Evolutionary conservation across 2,888 invertebrate genomes (phyloP), one percentile per base, ranked within the genome.

Genomic region (Merodon equestris): DNA sequence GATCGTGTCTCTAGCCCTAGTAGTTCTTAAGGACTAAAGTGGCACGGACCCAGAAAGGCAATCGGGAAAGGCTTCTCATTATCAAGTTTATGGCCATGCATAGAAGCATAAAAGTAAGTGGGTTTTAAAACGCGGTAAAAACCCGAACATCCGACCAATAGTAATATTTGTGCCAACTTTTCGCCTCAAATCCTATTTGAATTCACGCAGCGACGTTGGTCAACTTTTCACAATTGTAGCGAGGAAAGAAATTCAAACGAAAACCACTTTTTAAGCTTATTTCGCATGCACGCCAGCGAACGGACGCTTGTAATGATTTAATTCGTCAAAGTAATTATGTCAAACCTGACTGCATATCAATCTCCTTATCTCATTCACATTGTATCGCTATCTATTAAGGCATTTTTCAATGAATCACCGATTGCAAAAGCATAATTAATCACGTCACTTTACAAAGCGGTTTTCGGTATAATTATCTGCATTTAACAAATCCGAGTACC

Each of bases 271-370:
- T 42, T 15, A 38, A 27, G 13, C 42, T 12, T n/a, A 13, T 10
- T 68, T 68, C 19, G 51, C 53, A 68, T 68, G 57, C 50, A 50
- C 42, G 9, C 18, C 27, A 14, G n/a, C 27, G 7, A 9, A 34
- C 40, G 45, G 34, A 42, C 15, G 7, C 18, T 15, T 51, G 36
- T 15, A 42, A 42, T 50, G 42, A 63, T 15, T 53, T 27, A 9
- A 44, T 53, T 44, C 15, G 51, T 40, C 57, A 40, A 34, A 48
- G 60, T 60, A 45, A 68, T 68, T 58, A 58, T 68, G 68, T 68
- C 68, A 60, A 68, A 53, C 40, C 27, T 38, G 18, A 27, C 42
- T 42, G 50, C 27, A 38, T 47, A 51, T 60, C 60, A 42, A 34
- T 17, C n/a, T 27, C 17, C 36, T 36, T n/a, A n/a, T n/a, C n/a